phyloP scores from a whole-genome alignment of 2,888 invertebrate genomes.

The Branchellion lobata region DNA sequence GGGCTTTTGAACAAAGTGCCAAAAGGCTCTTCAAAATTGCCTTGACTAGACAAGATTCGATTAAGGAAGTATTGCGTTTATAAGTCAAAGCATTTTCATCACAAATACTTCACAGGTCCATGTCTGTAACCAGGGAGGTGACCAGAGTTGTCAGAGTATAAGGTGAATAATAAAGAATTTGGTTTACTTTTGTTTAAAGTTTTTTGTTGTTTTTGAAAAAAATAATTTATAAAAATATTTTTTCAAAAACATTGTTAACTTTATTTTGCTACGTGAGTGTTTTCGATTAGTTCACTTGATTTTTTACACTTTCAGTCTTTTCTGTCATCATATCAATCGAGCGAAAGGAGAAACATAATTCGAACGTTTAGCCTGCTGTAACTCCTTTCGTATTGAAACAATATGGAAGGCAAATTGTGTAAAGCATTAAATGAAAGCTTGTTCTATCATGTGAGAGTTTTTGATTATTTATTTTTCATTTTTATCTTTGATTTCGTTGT shows the following conservation, averaged over 20 bases:
- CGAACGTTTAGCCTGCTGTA: background rate
- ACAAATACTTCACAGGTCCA: slow-evolving; percentile 55
- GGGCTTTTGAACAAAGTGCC: too few species aligned
- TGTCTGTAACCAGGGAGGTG: slow-evolving; percentile 61
- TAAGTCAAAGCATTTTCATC: too few species aligned
- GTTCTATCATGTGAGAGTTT: background rate
- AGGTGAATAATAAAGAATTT: background rate
- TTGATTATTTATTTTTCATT: slow-evolving; percentile 1
- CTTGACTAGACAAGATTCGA: too few species aligned
- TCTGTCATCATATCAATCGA: background rate
- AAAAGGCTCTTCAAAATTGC: too few species aligned
- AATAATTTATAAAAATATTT: too few species aligned
- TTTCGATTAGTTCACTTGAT: too few species aligned
- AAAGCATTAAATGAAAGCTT: background rate
- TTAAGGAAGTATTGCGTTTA: too few species aligned
- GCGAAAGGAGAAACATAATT: background rate
- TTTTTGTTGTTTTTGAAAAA: too few species aligned
- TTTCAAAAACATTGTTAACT: too few species aligned
- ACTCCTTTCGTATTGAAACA: background rate
- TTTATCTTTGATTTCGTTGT: background rate
- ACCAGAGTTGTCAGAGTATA: slow-evolving; percentile 55
- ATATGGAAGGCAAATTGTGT: background rate
- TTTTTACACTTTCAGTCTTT: background rate
- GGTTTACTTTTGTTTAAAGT: too few species aligned
- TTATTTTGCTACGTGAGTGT: too few species aligned